Conservation (phyloP, 1,140 invertebrate genomes). For the Ylistrum balloti region DNA sequence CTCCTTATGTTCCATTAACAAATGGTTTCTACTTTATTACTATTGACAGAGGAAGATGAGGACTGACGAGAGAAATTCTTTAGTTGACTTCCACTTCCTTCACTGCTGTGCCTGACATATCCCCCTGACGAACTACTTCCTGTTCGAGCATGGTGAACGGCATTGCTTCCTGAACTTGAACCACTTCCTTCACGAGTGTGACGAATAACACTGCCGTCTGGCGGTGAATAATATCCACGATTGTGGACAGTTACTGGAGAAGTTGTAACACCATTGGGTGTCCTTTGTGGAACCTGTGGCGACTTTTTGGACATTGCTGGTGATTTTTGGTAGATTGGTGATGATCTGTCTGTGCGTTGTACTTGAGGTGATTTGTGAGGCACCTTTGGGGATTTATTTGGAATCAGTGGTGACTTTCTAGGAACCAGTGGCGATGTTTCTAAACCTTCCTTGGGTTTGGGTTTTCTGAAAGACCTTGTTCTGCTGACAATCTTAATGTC, state of each 20-base stretch:
- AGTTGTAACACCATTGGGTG: background rate
- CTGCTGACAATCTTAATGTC: constrained; percentile 71
- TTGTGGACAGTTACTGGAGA: background rate
- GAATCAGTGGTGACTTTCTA: background rate
- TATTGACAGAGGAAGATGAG: background rate
- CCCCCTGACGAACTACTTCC: constrained; percentile 1
- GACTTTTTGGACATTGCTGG: background rate
- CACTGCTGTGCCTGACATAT: background rate
- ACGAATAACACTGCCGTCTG: background rate
- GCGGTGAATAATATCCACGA: background rate
- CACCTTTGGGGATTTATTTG: background rate
- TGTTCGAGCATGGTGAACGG: background rate
- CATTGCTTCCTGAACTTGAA: background rate
- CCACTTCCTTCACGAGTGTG: constrained; percentile 31
- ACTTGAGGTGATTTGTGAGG: constrained; percentile 47
- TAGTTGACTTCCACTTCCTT: background rate
- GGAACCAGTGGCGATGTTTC: background rate
- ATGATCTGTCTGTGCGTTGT: constrained; percentile 47
- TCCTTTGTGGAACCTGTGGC: constrained; percentile 36
- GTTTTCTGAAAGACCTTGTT: constrained; percentile 73
- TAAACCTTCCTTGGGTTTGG: constrained; percentile 55
- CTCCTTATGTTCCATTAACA: background rate
- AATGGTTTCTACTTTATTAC: constrained; percentile 15
- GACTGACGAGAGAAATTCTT: constrained; percentile 2
- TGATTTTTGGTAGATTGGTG: constrained; percentile 37